These are phyloP conservation scores for Oxyura jamaicensis DNA, from an alignment of 2,113 vertebrate species.

Conservation along the genomic window DNA sequence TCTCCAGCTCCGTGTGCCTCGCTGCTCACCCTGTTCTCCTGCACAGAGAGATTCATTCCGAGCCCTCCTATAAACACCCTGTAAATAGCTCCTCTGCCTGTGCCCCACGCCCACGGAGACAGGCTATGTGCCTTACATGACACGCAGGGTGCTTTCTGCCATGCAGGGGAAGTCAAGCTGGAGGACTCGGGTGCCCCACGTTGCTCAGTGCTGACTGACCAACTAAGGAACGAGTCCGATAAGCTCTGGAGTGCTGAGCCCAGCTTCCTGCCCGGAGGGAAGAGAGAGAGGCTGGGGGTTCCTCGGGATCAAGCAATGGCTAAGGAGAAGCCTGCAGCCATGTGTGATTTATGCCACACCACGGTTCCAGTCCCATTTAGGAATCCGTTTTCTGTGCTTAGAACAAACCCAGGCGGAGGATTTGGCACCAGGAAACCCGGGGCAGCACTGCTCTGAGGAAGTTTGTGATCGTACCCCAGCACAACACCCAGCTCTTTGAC, in stretches of 20 bases:
- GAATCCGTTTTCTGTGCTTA: background rate
- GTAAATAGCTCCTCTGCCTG: background rate
- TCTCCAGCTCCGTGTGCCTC: background rate
- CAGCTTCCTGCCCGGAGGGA: background rate
- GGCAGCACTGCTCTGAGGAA: background rate
- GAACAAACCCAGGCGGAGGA: background rate
- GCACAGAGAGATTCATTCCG: background rate
- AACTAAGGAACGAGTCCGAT: background rate
- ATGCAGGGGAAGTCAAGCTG: background rate
- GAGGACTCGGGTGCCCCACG: background rate
- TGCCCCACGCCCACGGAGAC: background rate
- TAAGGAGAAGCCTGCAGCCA: background rate
- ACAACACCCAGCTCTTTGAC: conserved; percentile 96
- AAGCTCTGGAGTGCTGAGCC: background rate
- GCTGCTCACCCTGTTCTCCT: background rate
- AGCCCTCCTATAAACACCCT: background rate
- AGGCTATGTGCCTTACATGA: background rate
- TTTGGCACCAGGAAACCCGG: background rate
- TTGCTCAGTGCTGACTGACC: background rate
- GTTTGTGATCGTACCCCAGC: conserved; percentile 85
- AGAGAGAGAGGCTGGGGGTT: background rate
- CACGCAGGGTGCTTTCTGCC: background rate
- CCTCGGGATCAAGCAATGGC: background rate
- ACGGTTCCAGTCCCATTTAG: background rate
- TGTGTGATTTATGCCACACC: background rate